Conservation (phyloP, 2,888 invertebrate genomes). For the Drosophila putrida region DNA sequence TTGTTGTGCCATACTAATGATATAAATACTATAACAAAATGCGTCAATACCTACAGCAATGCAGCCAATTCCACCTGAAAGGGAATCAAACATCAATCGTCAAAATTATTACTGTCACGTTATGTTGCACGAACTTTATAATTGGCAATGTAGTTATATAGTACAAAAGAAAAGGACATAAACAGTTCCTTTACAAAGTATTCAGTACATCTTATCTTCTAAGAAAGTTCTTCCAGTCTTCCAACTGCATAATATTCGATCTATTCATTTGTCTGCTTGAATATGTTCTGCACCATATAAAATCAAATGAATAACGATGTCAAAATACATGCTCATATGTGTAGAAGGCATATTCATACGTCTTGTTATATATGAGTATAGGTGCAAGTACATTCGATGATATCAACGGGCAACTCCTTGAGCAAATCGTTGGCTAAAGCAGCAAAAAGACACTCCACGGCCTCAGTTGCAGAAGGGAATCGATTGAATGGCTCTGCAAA, state of each 20-base stretch:
- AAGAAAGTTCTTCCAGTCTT: too few species aligned
- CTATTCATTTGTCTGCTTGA: neutral
- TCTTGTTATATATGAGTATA: slow-evolving; percentile 11
- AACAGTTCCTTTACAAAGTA: too few species aligned
- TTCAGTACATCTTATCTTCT: neutral
- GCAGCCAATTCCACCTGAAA: too few species aligned
- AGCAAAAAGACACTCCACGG: slow-evolving; percentile 26
- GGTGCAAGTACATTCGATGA: slow-evolving; percentile 18
- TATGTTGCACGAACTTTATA: too few species aligned
- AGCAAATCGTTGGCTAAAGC: slow-evolving; percentile 20
- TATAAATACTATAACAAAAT: too few species aligned
- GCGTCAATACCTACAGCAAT: too few species aligned
- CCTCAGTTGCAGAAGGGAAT: slow-evolving; percentile 22
- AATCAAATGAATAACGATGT: slow-evolving; percentile 18
- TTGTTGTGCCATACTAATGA: too few species aligned
- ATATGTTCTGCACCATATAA: slow-evolving; percentile 9
- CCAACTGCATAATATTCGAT: neutral
- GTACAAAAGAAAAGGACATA: too few species aligned
- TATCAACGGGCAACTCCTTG: slow-evolving; percentile 7
- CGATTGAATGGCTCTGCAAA: slow-evolving; percentile 55
- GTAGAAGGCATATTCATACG: slow-evolving; percentile 1
- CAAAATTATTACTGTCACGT: too few species aligned
- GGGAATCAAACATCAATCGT: too few species aligned
- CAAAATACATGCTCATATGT: neutral
- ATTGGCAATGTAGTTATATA: too few species aligned